phyloP scores from a whole-genome alignment of 2,797 vertebrate genomes.

The Lophius americanus region DNA sequence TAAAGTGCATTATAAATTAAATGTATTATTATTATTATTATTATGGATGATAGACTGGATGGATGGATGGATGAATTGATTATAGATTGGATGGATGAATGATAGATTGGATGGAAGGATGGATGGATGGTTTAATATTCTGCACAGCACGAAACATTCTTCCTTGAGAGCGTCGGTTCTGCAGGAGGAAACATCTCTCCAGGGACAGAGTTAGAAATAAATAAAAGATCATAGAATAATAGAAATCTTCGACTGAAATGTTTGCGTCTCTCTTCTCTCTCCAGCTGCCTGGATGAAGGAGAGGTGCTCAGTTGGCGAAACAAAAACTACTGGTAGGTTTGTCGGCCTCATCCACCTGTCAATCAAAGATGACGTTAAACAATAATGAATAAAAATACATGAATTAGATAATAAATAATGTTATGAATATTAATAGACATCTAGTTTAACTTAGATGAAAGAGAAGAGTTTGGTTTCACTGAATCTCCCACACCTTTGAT shows the following conservation, averaged over 20 bases:
- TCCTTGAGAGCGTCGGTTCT: background rate
- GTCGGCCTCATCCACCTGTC: slow-evolving; percentile 12
- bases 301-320: slow-evolving; percentile 81
- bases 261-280: slow-evolving; percentile 33
- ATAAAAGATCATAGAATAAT: background rate
- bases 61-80: too few species aligned
- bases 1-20: too few species aligned
- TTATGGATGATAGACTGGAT: background rate
- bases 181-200: background rate
- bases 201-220: background rate
- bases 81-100: too few species aligned
- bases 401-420: too few species aligned
- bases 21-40: too few species aligned
- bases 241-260: background rate
- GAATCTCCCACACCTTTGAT: too few species aligned
- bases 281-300: slow-evolving; percentile 98
- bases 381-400: background rate
- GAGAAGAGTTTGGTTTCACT: too few species aligned
- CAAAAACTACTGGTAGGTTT: slow-evolving; percentile 71
- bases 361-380: background rate
- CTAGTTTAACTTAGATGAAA: too few species aligned
- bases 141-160: background rate
- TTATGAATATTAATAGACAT: too few species aligned
- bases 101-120: background rate
- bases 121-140: background rate